These are phyloP conservation scores for Amphilophus citrinellus DNA, from an alignment of 2,113 vertebrate species.

Conservation along the genomic window DNA sequence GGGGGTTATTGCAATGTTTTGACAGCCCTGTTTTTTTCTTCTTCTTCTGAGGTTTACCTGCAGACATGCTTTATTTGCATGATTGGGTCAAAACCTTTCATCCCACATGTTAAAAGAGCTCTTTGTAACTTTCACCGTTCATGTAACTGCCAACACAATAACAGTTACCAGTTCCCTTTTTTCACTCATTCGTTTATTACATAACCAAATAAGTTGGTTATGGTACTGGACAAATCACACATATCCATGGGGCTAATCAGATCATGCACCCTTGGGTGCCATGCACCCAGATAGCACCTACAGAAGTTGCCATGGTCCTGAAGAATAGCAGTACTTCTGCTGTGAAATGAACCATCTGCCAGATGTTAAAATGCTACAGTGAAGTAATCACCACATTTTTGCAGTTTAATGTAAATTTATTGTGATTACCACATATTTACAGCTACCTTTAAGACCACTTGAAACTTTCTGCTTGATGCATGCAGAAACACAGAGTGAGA, in stretches of 20 bases:
- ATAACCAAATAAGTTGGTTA: neutral
- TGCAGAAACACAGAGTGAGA: neutral
- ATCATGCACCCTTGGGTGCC: neutral
- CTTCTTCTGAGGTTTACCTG: neutral
- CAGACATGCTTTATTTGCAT: conserved; percentile 24
- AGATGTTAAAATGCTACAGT: conserved; percentile 15
- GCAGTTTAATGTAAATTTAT: conserved; percentile 42
- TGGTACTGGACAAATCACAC: neutral
- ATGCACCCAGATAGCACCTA: neutral
- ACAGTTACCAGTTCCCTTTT: conserved; percentile 73
- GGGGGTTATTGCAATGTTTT: neutral
- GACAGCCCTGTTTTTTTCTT: neutral
- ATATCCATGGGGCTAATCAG: neutral
- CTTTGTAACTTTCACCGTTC: neutral
- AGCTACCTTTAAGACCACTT: neutral
- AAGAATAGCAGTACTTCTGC: neutral
- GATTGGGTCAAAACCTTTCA: neutral
- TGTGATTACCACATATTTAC: neutral
- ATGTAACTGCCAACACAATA: conserved; percentile 19
- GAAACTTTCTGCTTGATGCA: neutral
- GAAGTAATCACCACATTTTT: conserved; percentile 31
- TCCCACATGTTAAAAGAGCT: neutral
- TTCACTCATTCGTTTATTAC: conserved; percentile 41
- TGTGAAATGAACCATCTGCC: conserved; percentile 27
- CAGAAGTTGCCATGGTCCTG: conserved; percentile 5